Evolutionary conservation across 2,113 vertebrate genomes (phyloP).

Genomic region (Rhizomys pruinosus): DNA sequence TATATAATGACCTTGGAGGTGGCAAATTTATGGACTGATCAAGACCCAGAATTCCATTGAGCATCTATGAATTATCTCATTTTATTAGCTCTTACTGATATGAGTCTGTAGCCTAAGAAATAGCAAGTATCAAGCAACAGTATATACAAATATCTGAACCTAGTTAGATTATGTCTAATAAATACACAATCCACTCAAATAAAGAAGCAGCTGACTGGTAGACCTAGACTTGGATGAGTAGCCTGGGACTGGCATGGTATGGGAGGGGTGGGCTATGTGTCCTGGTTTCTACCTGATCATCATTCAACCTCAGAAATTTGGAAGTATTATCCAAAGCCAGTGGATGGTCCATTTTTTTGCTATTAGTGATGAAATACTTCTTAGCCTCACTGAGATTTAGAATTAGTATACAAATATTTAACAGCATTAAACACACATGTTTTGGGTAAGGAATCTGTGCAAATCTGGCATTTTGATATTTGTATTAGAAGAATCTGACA

Average conservation of each 20-base stretch:
- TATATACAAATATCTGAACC: background rate
- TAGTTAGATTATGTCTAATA: background rate
- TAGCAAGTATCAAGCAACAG: background rate
- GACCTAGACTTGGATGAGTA: background rate
- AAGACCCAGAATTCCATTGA: background rate
- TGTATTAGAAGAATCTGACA: background rate
- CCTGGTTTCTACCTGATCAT: background rate
- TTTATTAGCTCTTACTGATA: background rate
- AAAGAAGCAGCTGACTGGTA: background rate
- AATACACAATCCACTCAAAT: background rate
- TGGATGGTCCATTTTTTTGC: background rate
- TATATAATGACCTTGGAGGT: background rate
- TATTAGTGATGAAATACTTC: background rate
- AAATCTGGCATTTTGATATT: background rate
- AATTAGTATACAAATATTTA: background rate
- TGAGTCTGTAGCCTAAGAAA: background rate
- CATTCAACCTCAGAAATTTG: background rate
- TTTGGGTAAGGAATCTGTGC: background rate
- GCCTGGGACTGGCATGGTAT: background rate
- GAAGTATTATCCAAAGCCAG: background rate
- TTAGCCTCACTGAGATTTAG: background rate
- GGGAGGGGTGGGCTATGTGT: accelerated
- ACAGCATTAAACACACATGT: background rate
- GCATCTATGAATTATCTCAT: background rate
- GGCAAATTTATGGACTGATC: background rate